Evolutionary conservation across 1,140 invertebrate species (phyloP).

Genomic region (Helicoverpa armigera): DNA sequence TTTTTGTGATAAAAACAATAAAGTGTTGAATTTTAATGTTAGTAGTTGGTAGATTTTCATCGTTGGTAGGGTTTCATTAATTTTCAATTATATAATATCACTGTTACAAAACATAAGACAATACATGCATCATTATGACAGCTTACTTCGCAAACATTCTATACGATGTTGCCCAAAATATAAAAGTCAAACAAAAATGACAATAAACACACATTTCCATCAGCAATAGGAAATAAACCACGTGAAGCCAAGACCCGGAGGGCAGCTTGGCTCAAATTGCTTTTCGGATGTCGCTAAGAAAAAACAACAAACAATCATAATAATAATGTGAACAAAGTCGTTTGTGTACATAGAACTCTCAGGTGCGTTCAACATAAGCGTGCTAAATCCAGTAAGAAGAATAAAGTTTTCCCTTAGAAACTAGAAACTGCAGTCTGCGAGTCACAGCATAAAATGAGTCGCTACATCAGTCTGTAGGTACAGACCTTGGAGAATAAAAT

Average conservation of each 20-base stretch:
- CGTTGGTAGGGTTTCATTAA: no score
- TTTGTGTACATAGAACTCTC: slow-evolving; percentile 33
- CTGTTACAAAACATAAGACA: no score
- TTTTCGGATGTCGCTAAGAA: slow-evolving; percentile 11
- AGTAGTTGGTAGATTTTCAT: no score
- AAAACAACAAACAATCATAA: slow-evolving; percentile 51
- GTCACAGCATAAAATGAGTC: slow-evolving; percentile 29
- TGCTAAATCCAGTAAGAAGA: slow-evolving; percentile 55
- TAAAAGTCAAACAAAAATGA: neutral
- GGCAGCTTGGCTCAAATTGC: slow-evolving; percentile 37
- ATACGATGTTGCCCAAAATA: neutral
- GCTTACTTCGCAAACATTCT: neutral
- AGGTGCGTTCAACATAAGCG: slow-evolving; percentile 59
- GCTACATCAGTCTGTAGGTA: neutral
- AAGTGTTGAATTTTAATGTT: no score
- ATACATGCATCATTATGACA: no score
- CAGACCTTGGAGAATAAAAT: no score
- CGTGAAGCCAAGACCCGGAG: neutral
- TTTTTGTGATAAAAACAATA: no score
- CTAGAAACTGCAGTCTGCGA: slow-evolving; percentile 25
- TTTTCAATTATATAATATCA: no score
- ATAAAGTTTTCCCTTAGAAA: slow-evolving; percentile 33
- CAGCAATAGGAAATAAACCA: slow-evolving; percentile 26
- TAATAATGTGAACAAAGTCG: slow-evolving; percentile 52
- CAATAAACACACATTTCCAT: slow-evolving; percentile 30